These are phyloP conservation scores for Actinemys pallida DNA, from an alignment of 2,113 vertebrate species.

Conservation along the genomic window DNA sequence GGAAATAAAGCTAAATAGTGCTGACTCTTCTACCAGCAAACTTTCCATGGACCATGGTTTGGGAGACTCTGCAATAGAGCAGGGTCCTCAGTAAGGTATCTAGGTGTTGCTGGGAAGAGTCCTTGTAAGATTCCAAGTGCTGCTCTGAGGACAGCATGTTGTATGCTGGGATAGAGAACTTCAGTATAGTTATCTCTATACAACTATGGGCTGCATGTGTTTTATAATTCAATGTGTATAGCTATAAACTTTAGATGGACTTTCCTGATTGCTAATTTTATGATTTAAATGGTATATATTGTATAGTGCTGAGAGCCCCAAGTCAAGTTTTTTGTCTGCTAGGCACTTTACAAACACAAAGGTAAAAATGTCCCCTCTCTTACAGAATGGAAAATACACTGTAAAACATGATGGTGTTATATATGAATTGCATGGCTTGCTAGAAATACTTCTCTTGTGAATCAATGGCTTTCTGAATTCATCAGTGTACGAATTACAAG, in stretches of 20 bases:
- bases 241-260: background rate
- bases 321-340: background rate
- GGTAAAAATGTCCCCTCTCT: background rate
- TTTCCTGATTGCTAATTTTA: too few species aligned
- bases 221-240: background rate
- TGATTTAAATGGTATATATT: background rate
- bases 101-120: too few species aligned
- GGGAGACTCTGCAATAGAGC: background rate
- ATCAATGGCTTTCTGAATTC: background rate
- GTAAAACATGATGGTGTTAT: background rate
- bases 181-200: background rate
- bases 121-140: background rate
- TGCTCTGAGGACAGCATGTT: background rate
- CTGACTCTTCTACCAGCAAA: background rate
- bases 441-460: background rate
- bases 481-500: too few species aligned
- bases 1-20: background rate
- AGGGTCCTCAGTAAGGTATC: accelerated
- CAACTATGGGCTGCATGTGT: background rate
- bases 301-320: too few species aligned
- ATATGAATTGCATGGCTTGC: background rate
- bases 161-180: background rate
- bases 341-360: background rate
- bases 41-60: background rate
- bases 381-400: background rate